Evolutionary conservation across 2,888 invertebrate genomes (phyloP).

Genomic region (Trichogramma dendrolimi): DNA sequence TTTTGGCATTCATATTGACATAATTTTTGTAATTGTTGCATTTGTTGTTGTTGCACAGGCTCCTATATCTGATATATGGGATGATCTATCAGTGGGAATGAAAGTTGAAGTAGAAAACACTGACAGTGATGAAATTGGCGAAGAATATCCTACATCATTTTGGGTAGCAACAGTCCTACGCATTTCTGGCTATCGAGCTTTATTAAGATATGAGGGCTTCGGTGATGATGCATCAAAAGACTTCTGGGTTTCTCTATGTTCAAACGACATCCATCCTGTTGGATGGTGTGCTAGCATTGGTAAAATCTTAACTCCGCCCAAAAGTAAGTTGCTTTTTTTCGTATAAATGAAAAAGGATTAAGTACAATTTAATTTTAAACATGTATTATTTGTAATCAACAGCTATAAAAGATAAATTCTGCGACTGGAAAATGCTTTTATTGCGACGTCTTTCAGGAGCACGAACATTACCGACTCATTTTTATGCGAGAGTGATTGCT

Average conservation of each 20-base stretch:
- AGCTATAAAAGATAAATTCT: slow-evolving; percentile 87
- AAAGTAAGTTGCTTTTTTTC: slow-evolving; percentile 56
- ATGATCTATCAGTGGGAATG: slow-evolving; percentile 83
- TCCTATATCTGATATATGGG: slow-evolving; percentile 86
- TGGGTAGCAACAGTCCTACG: slow-evolving; percentile 95
- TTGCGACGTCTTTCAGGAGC: slow-evolving; percentile 89
- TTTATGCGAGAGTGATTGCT: slow-evolving; percentile 81
- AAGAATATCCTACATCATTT: slow-evolving; percentile 79
- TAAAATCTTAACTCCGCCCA: slow-evolving; percentile 91
- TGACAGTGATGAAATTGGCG: slow-evolving; percentile 76
- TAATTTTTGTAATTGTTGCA: slow-evolving; percentile 6
- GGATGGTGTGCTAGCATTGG: slow-evolving; percentile 97
- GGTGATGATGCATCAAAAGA: slow-evolving; percentile 83
- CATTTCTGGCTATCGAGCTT: slow-evolving; percentile 82
- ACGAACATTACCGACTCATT: slow-evolving; percentile 89
- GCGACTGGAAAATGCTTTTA: slow-evolving; percentile 94
- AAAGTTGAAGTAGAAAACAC: slow-evolving; percentile 90
- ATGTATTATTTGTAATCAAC: slow-evolving; percentile 24
- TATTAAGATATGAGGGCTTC: slow-evolving; percentile 87
- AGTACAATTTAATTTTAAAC: background rate
- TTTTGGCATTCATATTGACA: slow-evolving; percentile 2
- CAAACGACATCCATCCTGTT: slow-evolving; percentile 91
- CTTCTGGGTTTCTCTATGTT: slow-evolving; percentile 95
- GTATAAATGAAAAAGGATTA: background rate
- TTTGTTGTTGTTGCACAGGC: slow-evolving; percentile 54